These are phyloP conservation scores for Pseudomugil tenellus DNA, from an alignment of 2,797 vertebrate genomes.

Conservation along the genomic window DNA sequence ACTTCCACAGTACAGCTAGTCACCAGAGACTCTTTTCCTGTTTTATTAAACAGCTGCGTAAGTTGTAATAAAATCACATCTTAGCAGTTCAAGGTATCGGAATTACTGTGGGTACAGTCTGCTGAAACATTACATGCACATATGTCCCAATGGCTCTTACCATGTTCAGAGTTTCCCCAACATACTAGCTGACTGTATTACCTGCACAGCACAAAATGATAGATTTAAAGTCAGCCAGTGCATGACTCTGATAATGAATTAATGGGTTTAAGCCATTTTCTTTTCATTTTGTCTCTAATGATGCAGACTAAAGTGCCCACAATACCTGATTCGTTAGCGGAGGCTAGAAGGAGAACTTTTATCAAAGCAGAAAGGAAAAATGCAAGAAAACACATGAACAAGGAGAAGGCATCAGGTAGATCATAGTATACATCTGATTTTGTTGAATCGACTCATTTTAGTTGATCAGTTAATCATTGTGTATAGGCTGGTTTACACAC, in stretches of 20 bases:
- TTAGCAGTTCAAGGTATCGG: too few species aligned
- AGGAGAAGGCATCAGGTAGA: too few species aligned
- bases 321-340: too few species aligned
- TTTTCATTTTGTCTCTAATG: background rate
- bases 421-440: too few species aligned
- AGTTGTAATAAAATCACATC: too few species aligned
- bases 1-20: background rate
- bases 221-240: background rate
- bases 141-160: background rate
- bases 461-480: background rate
- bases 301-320: background rate
- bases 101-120: too few species aligned
- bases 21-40: too few species aligned
- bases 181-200: slow-evolving; percentile 1
- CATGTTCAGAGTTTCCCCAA: background rate
- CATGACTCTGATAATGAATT: background rate
- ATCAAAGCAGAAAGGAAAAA: background rate
- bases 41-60: too few species aligned
- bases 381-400: background rate
- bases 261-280: background rate
- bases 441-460: too few species aligned
- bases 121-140: too few species aligned
- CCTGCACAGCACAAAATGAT: background rate
- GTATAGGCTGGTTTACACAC: background rate
- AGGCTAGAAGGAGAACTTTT: background rate